These are phyloP conservation scores for Mormyrops attenuatus DNA, from an alignment of 2,797 vertebrate species.

Conservation along the genomic window DNA sequence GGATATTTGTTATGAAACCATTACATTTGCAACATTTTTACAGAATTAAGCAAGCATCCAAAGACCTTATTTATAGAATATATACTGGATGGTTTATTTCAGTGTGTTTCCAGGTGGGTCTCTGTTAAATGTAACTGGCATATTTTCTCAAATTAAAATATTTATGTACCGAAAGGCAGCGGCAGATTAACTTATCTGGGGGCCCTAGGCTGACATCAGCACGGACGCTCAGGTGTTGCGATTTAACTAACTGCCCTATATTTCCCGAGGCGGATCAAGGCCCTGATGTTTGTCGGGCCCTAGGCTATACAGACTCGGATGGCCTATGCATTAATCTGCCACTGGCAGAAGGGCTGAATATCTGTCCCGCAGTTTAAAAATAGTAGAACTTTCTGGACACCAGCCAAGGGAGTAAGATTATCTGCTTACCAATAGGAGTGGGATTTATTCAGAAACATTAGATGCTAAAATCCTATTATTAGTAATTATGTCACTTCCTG, in stretches of 20 bases:
- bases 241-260: neutral
- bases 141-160: neutral
- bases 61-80: neutral
- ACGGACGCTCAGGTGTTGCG: neutral
- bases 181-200: neutral
- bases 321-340: neutral
- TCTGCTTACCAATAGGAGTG: neutral
- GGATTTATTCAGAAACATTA: neutral
- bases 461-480: slow-evolving; percentile 61
- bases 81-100: neutral
- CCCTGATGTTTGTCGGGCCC: neutral
- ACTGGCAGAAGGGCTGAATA: neutral
- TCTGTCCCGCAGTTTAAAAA: neutral
- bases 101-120: neutral
- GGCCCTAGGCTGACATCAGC: neutral
- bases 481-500: slow-evolving; percentile 63
- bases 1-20: neutral
- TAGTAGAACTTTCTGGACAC: slow-evolving; percentile 43
- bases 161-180: neutral
- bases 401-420: neutral
- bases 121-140: neutral
- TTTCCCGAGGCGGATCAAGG: neutral
- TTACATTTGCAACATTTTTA: neutral
- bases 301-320: neutral
- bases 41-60: neutral